A percentile compares a stretch with the other conserved stretches of the same genome.
Evolutionary conservation across 1,140 invertebrate genomes (phyloP).

Genomic region (Propsilocerus akamusi): DNA sequence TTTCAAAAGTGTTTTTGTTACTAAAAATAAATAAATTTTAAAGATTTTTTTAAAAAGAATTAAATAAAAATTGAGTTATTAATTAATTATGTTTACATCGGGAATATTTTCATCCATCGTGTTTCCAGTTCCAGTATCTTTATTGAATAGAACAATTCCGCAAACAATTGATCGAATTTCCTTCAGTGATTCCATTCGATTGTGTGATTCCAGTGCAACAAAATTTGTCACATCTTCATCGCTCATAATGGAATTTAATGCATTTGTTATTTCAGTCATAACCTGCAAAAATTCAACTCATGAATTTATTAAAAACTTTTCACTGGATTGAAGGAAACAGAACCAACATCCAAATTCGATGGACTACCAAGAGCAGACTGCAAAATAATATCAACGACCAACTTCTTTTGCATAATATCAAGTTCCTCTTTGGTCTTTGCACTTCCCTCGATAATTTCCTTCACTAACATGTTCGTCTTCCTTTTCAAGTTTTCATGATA

Average conservation of each 20-base stretch:
- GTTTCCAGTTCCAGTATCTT: slow-evolving; percentile 1
- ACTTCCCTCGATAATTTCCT: background rate
- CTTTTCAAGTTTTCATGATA: background rate
- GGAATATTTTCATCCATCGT: slow-evolving; percentile 1
- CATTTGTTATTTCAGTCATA: background rate
- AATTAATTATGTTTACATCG: too few species aligned
- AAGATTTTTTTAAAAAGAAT: background rate
- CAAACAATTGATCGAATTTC: slow-evolving; percentile 2
- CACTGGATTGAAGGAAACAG: too few species aligned
- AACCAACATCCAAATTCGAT: background rate
- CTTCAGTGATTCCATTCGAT: background rate
- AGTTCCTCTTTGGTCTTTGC: background rate
- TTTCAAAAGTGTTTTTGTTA: background rate
- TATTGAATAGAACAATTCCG: slow-evolving; percentile 6
- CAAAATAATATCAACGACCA: slow-evolving; percentile 3
- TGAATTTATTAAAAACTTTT: too few species aligned
- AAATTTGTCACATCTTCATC: background rate
- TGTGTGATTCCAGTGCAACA: background rate
- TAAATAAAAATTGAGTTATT: background rate
- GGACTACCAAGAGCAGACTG: background rate
- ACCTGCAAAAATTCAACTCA: slow-evolving; percentile 5
- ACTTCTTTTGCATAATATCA: background rate
- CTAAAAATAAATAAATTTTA: background rate
- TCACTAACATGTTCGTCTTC: background rate
- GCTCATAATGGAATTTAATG: background rate